phyloP scores from a whole-genome alignment of 2,113 vertebrate species.

The Pteropus alecto region DNA sequence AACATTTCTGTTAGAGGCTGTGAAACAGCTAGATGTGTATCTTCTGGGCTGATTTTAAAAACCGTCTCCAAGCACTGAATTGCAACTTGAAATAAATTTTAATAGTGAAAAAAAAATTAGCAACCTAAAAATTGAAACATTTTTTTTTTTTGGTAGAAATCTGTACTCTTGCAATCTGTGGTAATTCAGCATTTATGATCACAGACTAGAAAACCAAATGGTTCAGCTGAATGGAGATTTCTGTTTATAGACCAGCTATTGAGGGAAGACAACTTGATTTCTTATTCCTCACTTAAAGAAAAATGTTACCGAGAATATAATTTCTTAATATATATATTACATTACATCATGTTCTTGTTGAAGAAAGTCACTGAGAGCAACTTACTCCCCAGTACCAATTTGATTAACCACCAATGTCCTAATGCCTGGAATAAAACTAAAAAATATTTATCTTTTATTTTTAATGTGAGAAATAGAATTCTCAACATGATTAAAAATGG shows the following conservation, averaged over 20 bases:
- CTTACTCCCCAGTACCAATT: neutral
- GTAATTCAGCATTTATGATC: constrained; percentile 52
- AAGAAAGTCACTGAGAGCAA: neutral
- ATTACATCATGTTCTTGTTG: constrained; percentile 15
- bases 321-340: constrained; percentile 2
- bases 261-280: constrained; percentile 38
- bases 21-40: constrained; percentile 91
- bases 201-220: constrained; percentile 62
- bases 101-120: constrained; percentile 25
- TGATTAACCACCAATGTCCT: neutral
- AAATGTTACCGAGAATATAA: constrained; percentile 51
- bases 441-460: neutral
- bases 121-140: constrained; percentile 39
- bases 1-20: constrained; percentile 95
- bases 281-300: constrained; percentile 37
- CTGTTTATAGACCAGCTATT: constrained; percentile 59
- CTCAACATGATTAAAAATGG: neutral
- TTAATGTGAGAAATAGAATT: constrained; percentile 7
- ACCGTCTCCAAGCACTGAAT: constrained; percentile 98
- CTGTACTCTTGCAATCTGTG: constrained; percentile 11
- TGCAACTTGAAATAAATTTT: constrained; percentile 87
- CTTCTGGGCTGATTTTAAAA: constrained; percentile 94
- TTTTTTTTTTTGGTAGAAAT: constrained; percentile 5
- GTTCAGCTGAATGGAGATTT: constrained; percentile 37
- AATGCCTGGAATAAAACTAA: neutral